These are phyloP conservation scores for Drosophila ezoana DNA, from an alignment of 2,888 invertebrate species.

Conservation along the genomic window DNA sequence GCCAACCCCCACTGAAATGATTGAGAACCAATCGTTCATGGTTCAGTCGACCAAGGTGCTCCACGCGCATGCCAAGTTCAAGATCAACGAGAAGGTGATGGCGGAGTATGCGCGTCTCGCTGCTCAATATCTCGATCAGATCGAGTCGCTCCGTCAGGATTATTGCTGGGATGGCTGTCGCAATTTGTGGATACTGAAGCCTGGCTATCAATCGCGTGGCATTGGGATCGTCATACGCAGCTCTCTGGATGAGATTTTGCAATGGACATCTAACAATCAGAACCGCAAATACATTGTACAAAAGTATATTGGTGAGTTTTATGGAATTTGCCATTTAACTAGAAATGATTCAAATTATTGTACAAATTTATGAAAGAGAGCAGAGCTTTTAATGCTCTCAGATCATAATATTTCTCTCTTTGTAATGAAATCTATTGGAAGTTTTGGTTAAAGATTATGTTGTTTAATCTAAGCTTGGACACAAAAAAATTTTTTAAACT, in stretches of 20 bases:
- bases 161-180: constrained; percentile 91
- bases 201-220: constrained; percentile 92
- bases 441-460: too few species aligned
- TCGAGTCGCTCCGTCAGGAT: constrained; percentile 87
- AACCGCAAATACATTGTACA: constrained; percentile 91
- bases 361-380: too few species aligned
- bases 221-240: constrained; percentile 93
- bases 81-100: constrained; percentile 60
- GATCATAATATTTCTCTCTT: too few species aligned
- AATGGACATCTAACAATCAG: constrained; percentile 87
- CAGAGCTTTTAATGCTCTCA: too few species aligned
- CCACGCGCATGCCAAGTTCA: constrained; percentile 76
- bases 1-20: constrained; percentile 49
- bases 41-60: constrained; percentile 79
- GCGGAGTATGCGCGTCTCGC: constrained; percentile 83
- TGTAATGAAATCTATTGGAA: too few species aligned
- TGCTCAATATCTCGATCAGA: constrained; percentile 87
- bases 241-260: constrained; percentile 90
- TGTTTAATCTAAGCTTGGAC: too few species aligned
- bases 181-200: constrained; percentile 96
- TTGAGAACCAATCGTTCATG: constrained; percentile 72
- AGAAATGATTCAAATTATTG: too few species aligned
- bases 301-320: constrained; percentile 92
- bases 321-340: background rate
- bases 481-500: too few species aligned